phyloP scores from a whole-genome alignment of 2,888 invertebrate species.

The Leistus spinibarbis region DNA sequence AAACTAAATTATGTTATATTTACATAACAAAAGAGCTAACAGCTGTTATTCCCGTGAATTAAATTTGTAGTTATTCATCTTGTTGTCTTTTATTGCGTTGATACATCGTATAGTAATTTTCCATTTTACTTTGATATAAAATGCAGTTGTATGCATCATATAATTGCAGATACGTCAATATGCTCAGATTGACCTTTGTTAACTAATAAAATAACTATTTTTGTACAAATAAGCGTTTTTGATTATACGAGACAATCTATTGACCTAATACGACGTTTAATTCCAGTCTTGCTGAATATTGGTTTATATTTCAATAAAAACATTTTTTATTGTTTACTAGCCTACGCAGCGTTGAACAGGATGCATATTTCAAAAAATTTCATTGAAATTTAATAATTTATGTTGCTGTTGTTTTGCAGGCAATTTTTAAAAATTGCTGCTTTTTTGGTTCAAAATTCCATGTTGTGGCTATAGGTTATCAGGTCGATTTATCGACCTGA shows the following conservation, averaged over 20 bases:
- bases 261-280: too few species aligned
- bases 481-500: too few species aligned
- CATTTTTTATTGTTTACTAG: too few species aligned
- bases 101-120: background rate
- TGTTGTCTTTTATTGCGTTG: background rate
- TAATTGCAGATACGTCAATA: background rate
- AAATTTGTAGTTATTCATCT: background rate
- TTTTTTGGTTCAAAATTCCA: too few species aligned
- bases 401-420: too few species aligned
- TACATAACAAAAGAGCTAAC: background rate
- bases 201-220: background rate
- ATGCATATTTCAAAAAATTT: too few species aligned
- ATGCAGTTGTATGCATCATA: background rate
- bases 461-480: too few species aligned
- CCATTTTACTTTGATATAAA: background rate
- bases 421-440: too few species aligned
- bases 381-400: too few species aligned
- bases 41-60: background rate
- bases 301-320: too few species aligned
- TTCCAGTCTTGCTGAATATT: too few species aligned
- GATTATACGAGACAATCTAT: background rate
- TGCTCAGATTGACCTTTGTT: background rate
- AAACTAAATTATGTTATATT: background rate
- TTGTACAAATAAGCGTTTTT: background rate
- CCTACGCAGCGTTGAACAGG: too few species aligned